Evolutionary conservation across 1,140 invertebrate species (phyloP).

Genomic region (Ganaspis sp.): DNA sequence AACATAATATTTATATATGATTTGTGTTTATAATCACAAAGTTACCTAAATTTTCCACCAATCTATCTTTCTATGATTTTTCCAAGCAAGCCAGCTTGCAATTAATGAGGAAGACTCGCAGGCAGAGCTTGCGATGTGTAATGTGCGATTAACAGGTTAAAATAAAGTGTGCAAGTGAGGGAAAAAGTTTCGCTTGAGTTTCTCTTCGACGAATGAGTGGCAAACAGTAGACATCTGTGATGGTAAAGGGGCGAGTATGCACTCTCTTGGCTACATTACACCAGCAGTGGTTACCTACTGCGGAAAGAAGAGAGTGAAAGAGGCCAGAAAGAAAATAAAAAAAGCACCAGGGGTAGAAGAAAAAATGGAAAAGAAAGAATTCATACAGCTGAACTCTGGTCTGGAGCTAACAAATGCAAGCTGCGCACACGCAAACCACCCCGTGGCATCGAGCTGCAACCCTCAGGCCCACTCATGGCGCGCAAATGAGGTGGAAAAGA

Average conservation of each 20-base stretch:
- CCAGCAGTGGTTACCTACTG: conserved; percentile 49
- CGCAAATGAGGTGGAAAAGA: conserved; percentile 78
- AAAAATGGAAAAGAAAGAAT: conserved; percentile 46
- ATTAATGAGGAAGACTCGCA: background rate
- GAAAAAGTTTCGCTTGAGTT: conserved; percentile 19
- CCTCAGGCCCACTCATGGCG: conserved; percentile 61
- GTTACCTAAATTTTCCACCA: too few species aligned
- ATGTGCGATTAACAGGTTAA: background rate
- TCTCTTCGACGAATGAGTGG: background rate
- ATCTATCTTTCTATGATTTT: too few species aligned
- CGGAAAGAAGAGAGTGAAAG: background rate
- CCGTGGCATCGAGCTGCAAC: conserved; percentile 44
- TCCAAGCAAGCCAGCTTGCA: background rate
- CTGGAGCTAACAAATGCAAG: conserved; percentile 47
- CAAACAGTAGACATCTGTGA: conserved; percentile 37
- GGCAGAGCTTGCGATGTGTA: background rate
- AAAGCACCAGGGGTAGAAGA: conserved; percentile 43
- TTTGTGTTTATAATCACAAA: too few species aligned
- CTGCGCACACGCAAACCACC: conserved; percentile 32
- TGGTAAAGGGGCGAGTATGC: conserved; percentile 42
- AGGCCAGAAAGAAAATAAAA: conserved; percentile 16
- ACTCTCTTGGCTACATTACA: conserved; percentile 42
- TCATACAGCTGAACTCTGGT: conserved; percentile 26
- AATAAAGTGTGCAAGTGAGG: background rate
- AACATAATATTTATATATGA: too few species aligned